phyloP scores from a whole-genome alignment of 2,888 invertebrate species.

The Melieria picta region DNA sequence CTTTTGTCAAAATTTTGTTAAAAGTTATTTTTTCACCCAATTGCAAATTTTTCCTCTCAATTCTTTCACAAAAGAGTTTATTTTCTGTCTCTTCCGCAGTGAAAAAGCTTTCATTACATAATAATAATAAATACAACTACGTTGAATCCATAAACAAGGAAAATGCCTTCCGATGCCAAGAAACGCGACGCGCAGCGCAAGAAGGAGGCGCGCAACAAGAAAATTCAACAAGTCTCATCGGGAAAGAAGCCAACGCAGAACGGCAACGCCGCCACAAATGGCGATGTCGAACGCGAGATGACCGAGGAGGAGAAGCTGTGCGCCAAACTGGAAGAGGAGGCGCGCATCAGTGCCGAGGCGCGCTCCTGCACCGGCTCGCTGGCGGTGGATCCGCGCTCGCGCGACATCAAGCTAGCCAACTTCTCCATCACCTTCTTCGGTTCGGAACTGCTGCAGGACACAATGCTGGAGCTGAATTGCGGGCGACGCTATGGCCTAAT shows the following conservation, averaged over 20 bases:
- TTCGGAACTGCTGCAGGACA: conserved; percentile 93
- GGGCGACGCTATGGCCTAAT: conserved; percentile 96
- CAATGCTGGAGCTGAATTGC: conserved; percentile 95
- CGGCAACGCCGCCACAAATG: conserved; percentile 67
- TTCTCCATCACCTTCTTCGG: conserved; percentile 99
- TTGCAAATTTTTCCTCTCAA: neutral
- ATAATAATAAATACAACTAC: neutral
- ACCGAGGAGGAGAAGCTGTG: conserved; percentile 79
- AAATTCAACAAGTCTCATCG: conserved; percentile 68
- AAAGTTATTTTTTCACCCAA: neutral
- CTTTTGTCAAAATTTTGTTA: neutral
- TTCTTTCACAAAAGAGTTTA: neutral
- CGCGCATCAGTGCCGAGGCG: conserved; percentile 92
- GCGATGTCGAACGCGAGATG: conserved; percentile 67
- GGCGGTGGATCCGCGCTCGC: conserved; percentile 93
- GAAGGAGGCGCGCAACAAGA: conserved; percentile 83
- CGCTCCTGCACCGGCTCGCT: conserved; percentile 94
- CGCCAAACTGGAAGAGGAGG: conserved; percentile 87
- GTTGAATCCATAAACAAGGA: conserved; percentile 10
- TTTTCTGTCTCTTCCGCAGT: neutral
- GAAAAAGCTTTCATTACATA: neutral
- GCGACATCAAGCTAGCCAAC: conserved; percentile 96
- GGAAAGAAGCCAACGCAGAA: conserved; percentile 66
- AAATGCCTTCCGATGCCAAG: conserved; percentile 98
- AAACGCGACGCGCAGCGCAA: conserved; percentile 98